Percentiles rank a stretch among this genome's conserved stretches.
These are phyloP conservation scores for Keiferia lycopersicella DNA, from an alignment of 2,888 invertebrate species.

Conservation along the genomic window DNA sequence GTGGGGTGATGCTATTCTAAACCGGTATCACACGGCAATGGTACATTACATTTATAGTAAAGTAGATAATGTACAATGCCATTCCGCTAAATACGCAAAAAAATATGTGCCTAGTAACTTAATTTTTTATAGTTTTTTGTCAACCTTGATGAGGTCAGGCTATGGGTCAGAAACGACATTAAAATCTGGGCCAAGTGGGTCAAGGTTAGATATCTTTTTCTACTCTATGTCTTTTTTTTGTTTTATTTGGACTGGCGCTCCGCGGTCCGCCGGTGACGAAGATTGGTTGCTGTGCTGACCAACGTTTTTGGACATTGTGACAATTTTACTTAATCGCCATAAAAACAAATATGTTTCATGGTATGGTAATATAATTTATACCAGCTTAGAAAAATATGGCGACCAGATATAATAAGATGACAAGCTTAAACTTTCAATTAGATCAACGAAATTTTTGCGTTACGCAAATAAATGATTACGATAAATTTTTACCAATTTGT, in stretches of 20 bases:
- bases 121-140: slow-evolving; percentile 24
- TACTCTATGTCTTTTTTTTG: no score
- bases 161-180: slow-evolving; percentile 24
- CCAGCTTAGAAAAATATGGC: no score
- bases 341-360: no score
- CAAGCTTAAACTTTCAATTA: no score
- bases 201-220: slow-evolving; percentile 29
- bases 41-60: not conserved
- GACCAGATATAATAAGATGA: no score
- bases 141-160: slow-evolving; percentile 31
- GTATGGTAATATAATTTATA: no score
- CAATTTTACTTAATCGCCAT: not conserved
- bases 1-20: no score
- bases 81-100: not conserved
- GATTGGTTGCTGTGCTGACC: slow-evolving; percentile 12
- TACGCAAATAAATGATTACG: no score
- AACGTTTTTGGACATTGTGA: not conserved
- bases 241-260: slow-evolving; percentile 22
- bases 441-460: no score
- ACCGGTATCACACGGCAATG: no score
- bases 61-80: not conserved
- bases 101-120: not conserved
- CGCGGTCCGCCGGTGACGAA: slow-evolving; percentile 8
- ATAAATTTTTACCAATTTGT: no score
- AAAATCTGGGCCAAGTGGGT: slow-evolving; percentile 17